Evolutionary conservation across 2,113 vertebrate genomes (phyloP), one percentile per base, ranked within the genome.

Genomic region (Pelodiscus sinensis): DNA sequence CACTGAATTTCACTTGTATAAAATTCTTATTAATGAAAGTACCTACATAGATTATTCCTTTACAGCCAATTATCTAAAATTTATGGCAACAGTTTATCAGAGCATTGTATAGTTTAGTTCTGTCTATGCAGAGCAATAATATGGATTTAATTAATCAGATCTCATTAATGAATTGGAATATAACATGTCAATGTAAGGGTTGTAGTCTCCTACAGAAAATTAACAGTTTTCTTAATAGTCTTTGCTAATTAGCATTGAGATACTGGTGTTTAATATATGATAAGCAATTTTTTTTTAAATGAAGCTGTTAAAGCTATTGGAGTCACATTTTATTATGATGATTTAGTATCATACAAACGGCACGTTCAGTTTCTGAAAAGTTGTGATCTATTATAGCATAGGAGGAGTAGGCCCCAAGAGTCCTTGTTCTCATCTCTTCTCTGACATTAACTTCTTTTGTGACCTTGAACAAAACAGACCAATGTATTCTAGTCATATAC

Each of bases 1-100:
- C 89, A 80, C 56, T 88, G 60, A 88, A 83, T 87, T 93, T 92
- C 71, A 75, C 82, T 92, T 79, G 50, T 88, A 88, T 85, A 89
- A 92, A 86, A 65, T 19, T 91, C 44, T 93, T 93, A 68, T 87
- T 96, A 94, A 95, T 86, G 84, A 88, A 96, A 91, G n/a, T 86
- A 88, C 44, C 8, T 96, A 85, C 91, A 93, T 65, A 82, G 81
- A 82, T 89, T 14, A 78, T 94, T 91, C 95, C 86, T 94, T 91
- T 79, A 86, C 13, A 81, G 51, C 4, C 84, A 78, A 1, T 84
- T 87, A 81, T 79, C 87, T 87, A 38, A 93, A 84, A 93, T 95
- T 86, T 95, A 95, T 13, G 5, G 16, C 54, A 85, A 77, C 35
- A 90, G 19, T 81, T 91, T 52, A 58, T 77, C 5, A 92, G 52